Evolutionary conservation across 2,888 invertebrate species (phyloP).

Genomic region (Melanophora roralis): DNA sequence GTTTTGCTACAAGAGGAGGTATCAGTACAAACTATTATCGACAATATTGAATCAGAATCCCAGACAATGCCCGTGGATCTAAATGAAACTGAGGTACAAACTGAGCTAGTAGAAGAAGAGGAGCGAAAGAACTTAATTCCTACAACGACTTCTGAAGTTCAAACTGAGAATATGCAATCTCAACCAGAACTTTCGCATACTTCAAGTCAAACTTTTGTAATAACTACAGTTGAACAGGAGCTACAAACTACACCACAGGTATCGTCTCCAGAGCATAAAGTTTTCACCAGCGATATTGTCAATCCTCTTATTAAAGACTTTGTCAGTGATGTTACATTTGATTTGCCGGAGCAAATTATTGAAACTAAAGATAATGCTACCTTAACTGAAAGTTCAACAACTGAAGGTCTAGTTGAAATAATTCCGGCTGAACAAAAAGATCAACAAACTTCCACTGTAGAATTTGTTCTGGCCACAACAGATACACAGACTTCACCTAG

Average conservation of each 20-base stretch:
- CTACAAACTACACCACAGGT: conserved; percentile 74
- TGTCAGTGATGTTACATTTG: conserved; percentile 74
- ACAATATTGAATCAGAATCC: conserved; percentile 72
- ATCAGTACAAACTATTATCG: conserved; percentile 73
- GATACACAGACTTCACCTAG: conserved; percentile 73
- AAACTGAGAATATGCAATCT: conserved; percentile 63
- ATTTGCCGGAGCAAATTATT: conserved; percentile 66
- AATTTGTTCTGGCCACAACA: conserved; percentile 66
- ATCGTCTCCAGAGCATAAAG: conserved; percentile 65
- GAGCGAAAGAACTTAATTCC: conserved; percentile 41
- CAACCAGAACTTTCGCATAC: conserved; percentile 69
- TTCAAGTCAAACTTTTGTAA: conserved; percentile 71
- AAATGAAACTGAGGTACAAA: conserved; percentile 75
- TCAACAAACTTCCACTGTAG: conserved; percentile 67
- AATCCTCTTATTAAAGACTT: conserved; percentile 75
- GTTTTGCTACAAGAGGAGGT: conserved; percentile 68
- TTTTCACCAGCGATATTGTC: conserved; percentile 71
- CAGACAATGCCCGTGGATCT: conserved; percentile 73
- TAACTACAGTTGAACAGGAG: conserved; percentile 72
- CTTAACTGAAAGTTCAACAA: conserved; percentile 69
- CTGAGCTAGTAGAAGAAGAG: conserved; percentile 65
- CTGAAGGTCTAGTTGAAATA: conserved; percentile 55
- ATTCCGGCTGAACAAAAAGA: conserved; percentile 62
- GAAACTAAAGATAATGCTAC: conserved; percentile 68
- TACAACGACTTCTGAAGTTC: conserved; percentile 72